phyloP scores from a whole-genome alignment of 2,797 vertebrate species.

The Rhynchotus rufescens region DNA sequence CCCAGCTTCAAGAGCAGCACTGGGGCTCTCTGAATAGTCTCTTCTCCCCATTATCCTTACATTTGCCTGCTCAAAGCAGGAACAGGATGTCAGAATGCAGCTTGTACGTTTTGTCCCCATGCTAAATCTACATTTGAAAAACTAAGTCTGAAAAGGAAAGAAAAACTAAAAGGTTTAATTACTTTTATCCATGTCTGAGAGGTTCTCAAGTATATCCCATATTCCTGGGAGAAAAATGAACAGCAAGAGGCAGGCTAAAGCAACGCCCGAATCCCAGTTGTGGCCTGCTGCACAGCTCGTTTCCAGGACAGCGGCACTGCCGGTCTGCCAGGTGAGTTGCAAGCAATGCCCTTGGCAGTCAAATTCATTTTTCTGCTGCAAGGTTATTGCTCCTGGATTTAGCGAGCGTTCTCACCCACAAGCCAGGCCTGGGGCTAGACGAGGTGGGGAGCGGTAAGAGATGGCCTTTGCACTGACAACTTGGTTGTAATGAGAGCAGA shows the following conservation, averaged over 20 bases:
- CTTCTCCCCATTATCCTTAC: neutral
- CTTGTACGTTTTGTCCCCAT: neutral
- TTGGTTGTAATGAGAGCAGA: neutral
- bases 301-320: neutral
- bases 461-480: neutral
- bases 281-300: neutral
- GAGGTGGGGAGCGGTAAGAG: neutral
- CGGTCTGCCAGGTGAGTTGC: neutral
- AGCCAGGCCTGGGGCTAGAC: fast-evolving
- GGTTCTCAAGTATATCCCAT: neutral
- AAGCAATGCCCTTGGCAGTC: neutral
- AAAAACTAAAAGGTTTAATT: slow-evolving; percentile 36
- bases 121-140: neutral
- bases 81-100: neutral
- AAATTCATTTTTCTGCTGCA: neutral
- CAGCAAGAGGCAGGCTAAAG: slow-evolving; percentile 23
- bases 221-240: slow-evolving; percentile 55
- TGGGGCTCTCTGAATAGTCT: neutral
- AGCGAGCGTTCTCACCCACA: fast-evolving
- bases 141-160: neutral
- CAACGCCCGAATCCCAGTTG: neutral
- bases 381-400: neutral
- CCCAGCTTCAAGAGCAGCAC: neutral
- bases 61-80: neutral
- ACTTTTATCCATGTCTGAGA: slow-evolving; percentile 24